Evolutionary conservation across 1,140 invertebrate genomes (phyloP), one percentile per base, ranked within the genome.

Genomic region (Trachymyrmex septentrionalis): DNA sequence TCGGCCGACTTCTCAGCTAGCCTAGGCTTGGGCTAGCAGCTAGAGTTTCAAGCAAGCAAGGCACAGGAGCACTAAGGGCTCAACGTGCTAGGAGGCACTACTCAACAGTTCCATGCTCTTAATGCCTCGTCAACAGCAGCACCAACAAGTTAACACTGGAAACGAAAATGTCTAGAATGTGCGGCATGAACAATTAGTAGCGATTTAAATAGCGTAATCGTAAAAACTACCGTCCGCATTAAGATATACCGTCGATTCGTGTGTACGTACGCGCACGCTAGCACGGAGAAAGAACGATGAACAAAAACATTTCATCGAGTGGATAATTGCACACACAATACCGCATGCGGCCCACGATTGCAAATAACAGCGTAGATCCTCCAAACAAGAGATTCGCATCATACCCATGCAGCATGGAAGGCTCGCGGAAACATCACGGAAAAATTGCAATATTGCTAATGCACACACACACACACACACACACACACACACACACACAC

Each of bases 61-160:
- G 92, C 93, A 94, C 93, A 93, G 90, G 92, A 91, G 88, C 91
- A 88, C 91, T 93, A 93, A 90, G 91, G 92, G 91, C 88, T 93
- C 91, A 93, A 93, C 90, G 94, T 93, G 93, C 93, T 94, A 94
- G 91, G 90, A 94, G 93, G 87, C 90, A 93, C 92, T 94, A 94
- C 91, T 93, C 90, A 93, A 94, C 89, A 90, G 92, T 92, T 94
- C 92, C 92, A 93, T 94, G 92, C 91, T 93, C 91, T 93, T 93
- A 92, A 92, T 92, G 86, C 90, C 92, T 92, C 93, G 94, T 95
- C 94, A 95, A 93, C 94, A 95, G 94, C 94, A 93, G 93, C 94
- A 95, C 94, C 94, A 95, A 93, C 92, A 94, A 93, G 94, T 95
- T 94, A 95, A 92, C 92, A 94, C 94, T 95, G 94, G 87, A 94